Evolutionary conservation across 2,797 vertebrate genomes (phyloP).

Genomic region (Argentina silus): DNA sequence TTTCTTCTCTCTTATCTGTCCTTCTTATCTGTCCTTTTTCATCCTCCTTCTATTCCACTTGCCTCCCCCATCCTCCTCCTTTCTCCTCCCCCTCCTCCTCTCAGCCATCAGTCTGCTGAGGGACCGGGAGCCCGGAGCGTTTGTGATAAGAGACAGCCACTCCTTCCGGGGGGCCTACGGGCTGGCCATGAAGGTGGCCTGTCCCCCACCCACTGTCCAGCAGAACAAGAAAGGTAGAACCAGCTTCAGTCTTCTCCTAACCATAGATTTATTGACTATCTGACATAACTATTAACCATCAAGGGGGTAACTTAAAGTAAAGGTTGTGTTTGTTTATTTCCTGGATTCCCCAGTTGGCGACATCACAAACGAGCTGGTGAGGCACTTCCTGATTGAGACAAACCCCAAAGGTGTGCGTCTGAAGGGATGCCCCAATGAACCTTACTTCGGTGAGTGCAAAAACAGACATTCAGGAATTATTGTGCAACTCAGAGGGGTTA

Average conservation of each 20-base stretch:
- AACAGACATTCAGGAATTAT: background rate
- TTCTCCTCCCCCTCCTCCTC: background rate
- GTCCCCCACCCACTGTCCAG: constrained; percentile 84
- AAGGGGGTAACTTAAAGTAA: background rate
- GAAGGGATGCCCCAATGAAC: constrained; percentile 96
- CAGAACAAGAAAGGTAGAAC: constrained; percentile 2
- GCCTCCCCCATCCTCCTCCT: background rate
- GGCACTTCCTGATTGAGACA: constrained; percentile 97
- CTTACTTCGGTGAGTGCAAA: constrained; percentile 85
- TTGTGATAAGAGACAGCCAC: constrained; percentile 96
- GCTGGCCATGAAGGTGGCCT: constrained; percentile 97
- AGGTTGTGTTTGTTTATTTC: background rate
- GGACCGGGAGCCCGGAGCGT: constrained; percentile 93
- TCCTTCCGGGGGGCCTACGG: constrained; percentile 97
- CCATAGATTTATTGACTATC: background rate
- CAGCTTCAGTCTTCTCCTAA: background rate
- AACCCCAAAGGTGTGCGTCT: constrained; percentile 93
- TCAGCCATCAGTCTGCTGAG: constrained; percentile 92
- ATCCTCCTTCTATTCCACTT: background rate
- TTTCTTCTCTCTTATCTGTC: background rate
- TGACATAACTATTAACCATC: background rate
- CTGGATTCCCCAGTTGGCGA: constrained; percentile 73
- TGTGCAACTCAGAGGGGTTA: background rate
- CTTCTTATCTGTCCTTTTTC: background rate
- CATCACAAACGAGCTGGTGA: constrained; percentile 90